Base-by-base conservation (phyloP, 2,888 invertebrate genomes). In the Sphinx pinastri region DNA sequence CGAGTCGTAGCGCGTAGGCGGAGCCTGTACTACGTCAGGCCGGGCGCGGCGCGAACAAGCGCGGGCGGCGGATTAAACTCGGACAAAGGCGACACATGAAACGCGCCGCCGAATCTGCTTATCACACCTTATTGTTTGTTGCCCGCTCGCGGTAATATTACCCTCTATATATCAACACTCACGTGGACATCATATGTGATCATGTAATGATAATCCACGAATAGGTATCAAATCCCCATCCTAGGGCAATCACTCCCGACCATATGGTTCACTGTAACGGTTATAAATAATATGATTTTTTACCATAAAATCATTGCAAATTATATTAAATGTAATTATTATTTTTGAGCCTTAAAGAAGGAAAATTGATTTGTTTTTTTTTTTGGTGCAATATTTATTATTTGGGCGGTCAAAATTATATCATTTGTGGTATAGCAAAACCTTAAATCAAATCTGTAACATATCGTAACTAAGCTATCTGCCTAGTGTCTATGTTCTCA, bases 71-170 rank as follows among this genome's bases (percentile, higher is more conserved):
- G 89, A 89, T 90, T 88, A 91, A 78, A 79, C 83, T 85, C 84
- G 88, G 89, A 91, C 91, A 93, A 93, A 93, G 91, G 90, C 85
- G 80, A 80, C 72, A 91, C 91, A 89, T 93, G 84, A 93, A 93
- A 93, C 81, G 88, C 74, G 85, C 93, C 93, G 93, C 88, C 89
- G 86, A 90, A 91, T 90, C 90, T 89, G 81, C 91, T 92, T 93
- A 93, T 93, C 93, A 83, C 86, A 81, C 86, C 84, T 87, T 88
- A 92, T 91, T 92, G 92, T 92, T 89, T 85, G 89, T 83, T 83
- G 87, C 84, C 88, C 88, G 88, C 84, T 81, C 79, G 81, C 79
- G 75, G 83, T 83, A 83, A 88, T 90, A 90, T 88, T 86, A 83
- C 89, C 88, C 86, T 83, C 88, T 87, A 90, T 89, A 91, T 90